Percentiles rank a stretch among this genome's conserved stretches.
Evolutionary conservation across 2,888 invertebrate species (phyloP).

Genomic region (Eupithecia centaureata): DNA sequence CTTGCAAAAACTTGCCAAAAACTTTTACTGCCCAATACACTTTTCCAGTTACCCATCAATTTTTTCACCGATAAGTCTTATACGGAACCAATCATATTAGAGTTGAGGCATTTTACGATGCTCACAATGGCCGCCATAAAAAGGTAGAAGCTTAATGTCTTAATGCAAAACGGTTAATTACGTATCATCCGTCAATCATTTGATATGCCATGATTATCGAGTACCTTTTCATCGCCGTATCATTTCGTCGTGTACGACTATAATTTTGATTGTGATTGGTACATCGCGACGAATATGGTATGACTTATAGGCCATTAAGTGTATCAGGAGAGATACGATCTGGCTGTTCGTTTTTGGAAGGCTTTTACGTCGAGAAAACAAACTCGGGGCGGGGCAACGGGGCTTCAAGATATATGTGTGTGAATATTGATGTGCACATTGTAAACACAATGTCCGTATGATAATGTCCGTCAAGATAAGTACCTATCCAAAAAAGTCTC

Average conservation of each 20-base stretch:
- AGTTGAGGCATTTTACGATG: constrained; percentile 59
- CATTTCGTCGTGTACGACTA: constrained; percentile 25
- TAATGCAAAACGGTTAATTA: constrained; percentile 60
- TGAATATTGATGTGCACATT: constrained; percentile 21
- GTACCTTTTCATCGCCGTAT: constrained; percentile 29
- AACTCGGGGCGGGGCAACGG: constrained; percentile 56
- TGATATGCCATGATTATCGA: constrained; percentile 38
- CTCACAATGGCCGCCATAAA: constrained; percentile 47
- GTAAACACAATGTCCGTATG: constrained; percentile 6
- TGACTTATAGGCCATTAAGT: constrained; percentile 55
- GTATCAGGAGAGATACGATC: constrained; percentile 68
- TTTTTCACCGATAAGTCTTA: constrained; percentile 39
- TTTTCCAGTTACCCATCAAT: constrained; percentile 40
- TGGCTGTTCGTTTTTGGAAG: constrained; percentile 51
- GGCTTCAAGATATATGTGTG: constrained; percentile 27
- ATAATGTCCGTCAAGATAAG: not conserved
- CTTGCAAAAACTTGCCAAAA: constrained; percentile 36
- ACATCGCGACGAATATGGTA: constrained; percentile 59
- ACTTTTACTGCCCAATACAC: constrained; percentile 30
- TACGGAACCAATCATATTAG: constrained; percentile 61
- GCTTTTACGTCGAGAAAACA: constrained; percentile 59
- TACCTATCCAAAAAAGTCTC: not conserved
- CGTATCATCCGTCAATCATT: constrained; percentile 39
- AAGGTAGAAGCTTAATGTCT: constrained; percentile 66
- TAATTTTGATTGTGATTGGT: constrained; percentile 47